phyloP scores from a whole-genome alignment of 1,140 invertebrate genomes.

The Limonius californicus region DNA sequence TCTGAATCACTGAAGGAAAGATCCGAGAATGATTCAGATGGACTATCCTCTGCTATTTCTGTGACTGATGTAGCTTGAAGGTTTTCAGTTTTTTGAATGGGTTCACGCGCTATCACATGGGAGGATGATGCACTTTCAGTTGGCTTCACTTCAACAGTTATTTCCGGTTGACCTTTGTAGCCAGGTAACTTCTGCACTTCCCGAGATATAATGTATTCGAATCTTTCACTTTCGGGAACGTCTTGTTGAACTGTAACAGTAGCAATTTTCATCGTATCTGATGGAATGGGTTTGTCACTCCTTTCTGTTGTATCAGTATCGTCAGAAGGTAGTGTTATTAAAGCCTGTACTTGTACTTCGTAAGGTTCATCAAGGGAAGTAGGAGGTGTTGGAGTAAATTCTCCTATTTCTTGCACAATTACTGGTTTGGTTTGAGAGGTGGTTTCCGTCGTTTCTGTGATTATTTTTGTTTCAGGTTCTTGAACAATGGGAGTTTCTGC shows the following conservation, averaged over 20 bases:
- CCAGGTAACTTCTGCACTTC: neutral
- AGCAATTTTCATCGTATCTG: too few species aligned
- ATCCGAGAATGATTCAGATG: neutral
- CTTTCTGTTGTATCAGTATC: neutral
- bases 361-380: constrained; percentile 50
- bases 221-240: too few species aligned
- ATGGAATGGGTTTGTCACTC: too few species aligned
- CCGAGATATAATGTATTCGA: neutral
- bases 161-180: neutral
- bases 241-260: too few species aligned
- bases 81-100: neutral
- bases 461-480: constrained; percentile 15
- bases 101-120: too few species aligned
- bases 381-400: constrained; percentile 23
- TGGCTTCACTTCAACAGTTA: neutral
- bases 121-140: too few species aligned
- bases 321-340: constrained; percentile 55
- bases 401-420: constrained; percentile 35
- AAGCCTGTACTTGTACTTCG: constrained; percentile 59
- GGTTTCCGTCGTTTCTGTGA: constrained; percentile 40
- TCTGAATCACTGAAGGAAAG: constrained; percentile 11
- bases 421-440: constrained; percentile 50
- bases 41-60: neutral
- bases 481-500: neutral
- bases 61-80: neutral